Conservation (phyloP, 2,113 vertebrate species). For the Pangasianodon hypophthalmus region DNA sequence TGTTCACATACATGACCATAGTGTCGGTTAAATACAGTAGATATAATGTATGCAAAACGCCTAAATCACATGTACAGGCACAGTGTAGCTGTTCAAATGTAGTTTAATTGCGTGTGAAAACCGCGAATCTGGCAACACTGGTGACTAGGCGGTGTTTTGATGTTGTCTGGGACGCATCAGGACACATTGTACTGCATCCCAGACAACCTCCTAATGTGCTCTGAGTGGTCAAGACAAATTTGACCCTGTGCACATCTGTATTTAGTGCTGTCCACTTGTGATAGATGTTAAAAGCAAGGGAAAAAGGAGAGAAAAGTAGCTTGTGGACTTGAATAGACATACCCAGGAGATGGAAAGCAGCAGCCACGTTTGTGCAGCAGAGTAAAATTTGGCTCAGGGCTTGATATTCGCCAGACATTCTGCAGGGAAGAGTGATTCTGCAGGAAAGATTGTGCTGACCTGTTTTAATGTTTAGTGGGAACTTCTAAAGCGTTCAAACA, state of each 20-base stretch:
- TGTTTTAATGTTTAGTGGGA: neutral
- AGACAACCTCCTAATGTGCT: neutral
- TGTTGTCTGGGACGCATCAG: neutral
- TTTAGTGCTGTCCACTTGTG: neutral
- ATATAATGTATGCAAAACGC: neutral
- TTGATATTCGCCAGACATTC: neutral
- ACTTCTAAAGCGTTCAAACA: neutral
- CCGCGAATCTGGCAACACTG: neutral
- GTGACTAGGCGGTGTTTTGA: neutral
- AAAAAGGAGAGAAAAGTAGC: neutral
- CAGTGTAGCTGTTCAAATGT: neutral
- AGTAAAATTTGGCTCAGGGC: neutral
- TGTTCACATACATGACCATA: neutral
- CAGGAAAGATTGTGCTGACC: neutral
- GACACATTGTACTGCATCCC: neutral
- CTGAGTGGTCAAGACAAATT: neutral
- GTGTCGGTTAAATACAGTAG: neutral
- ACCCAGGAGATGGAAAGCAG: neutral
- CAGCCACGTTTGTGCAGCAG: neutral
- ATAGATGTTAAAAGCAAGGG: neutral
- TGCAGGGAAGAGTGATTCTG: neutral
- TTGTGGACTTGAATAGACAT: neutral
- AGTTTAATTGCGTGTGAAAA: neutral
- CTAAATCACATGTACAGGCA: neutral
- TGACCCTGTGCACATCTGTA: neutral